Conservation (phyloP, 2,888 invertebrate species). For the Lycaena phlaeas region DNA sequence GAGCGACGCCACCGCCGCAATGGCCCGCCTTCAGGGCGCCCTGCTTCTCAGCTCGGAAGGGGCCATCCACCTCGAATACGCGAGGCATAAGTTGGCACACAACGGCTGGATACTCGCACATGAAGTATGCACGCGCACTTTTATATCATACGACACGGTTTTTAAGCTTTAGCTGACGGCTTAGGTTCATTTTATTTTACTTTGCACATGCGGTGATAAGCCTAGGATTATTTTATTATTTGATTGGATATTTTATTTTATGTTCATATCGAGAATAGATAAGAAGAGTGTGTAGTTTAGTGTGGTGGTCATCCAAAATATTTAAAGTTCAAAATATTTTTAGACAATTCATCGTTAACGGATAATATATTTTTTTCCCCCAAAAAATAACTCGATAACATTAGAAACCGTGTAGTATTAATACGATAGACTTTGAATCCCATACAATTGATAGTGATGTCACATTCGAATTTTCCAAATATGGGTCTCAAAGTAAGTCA, state of each 20-base stretch:
- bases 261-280: no score
- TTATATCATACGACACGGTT: constrained; percentile 20
- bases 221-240: no score
- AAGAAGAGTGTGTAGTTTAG: no score
- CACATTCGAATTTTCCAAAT: constrained; percentile 7
- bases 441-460: constrained; percentile 12
- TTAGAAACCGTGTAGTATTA: constrained; percentile 21
- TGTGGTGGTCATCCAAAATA: no score
- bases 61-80: constrained; percentile 98
- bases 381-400: constrained; percentile 6
- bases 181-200: not conserved
- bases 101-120: constrained; percentile 73
- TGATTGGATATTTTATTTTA: no score
- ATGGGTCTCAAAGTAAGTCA: constrained; percentile 36
- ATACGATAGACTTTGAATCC: constrained; percentile 19
- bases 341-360: no score
- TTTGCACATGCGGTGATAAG: not conserved
- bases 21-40: constrained; percentile 96
- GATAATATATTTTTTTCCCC: no score
- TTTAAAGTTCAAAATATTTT: no score
- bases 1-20: constrained; percentile 91
- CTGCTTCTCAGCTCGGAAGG: constrained; percentile 96
- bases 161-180: constrained; percentile 7
- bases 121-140: constrained; percentile 67
- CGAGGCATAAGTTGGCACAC: constrained; percentile 97